Base-by-base conservation (phyloP, 2,113 vertebrate species). In the Calyptomena viridis region DNA sequence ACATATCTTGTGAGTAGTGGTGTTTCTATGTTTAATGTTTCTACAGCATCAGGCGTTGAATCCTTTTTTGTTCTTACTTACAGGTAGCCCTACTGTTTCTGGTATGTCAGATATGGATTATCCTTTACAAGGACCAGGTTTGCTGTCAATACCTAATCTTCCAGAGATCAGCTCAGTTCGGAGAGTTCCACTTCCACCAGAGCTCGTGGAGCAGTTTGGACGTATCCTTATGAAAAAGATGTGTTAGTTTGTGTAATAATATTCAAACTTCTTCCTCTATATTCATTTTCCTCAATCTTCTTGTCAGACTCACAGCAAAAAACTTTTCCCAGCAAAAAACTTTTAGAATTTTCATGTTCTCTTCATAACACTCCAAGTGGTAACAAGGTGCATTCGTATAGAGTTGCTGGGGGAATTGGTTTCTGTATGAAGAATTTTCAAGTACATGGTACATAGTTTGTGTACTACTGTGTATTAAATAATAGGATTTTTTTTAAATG, bases 101-200 rank as follows among this genome's bases (percentile, higher is more conserved):
- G 99, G 99, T 19, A 98, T 99, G 97, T 99, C 99, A 3, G 99
- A 99, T 94, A 99, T 99, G 99, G 99, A 99, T 97, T 99, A 99
- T 93, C 99, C 99, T 50, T 98, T 99, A 18, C 99, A 99, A 96
- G 99, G 99, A 46, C 98, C 99, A 3, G 99, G 99, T 53, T 97
- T 99, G 74, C 96, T 99, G 39, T 98, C 98, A 6, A 98, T 99
- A 71, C 99, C 99, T 40, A 99, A 98, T 90, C 98, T 99, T 62
- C 99, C 99, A 3, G 99, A 99, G 96, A 99, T 99, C 92, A 99
- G 98, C 62, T 96, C 99, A 4, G 98, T 99, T 56, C 98, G 98
- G 68, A 97, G 99, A 93, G 98, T 99, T 58, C 99, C 99, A 12
- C 98, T 99, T 25, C 99, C 99, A 1, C 99, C 99, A 5, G 99